Conservation (phyloP, 2,888 invertebrate genomes). For the Spialia ferax region DNA sequence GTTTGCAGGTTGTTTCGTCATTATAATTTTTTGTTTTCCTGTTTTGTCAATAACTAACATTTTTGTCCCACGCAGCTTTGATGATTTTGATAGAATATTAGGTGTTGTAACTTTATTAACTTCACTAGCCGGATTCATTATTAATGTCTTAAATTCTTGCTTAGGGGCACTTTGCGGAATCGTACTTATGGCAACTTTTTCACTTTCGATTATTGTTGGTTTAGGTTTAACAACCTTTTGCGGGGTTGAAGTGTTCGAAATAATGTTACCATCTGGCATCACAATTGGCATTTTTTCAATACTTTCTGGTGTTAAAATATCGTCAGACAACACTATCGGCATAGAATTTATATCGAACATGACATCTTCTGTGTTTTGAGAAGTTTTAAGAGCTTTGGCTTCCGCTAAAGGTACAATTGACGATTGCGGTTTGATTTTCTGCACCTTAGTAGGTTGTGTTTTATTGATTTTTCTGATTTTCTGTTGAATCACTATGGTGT, state of each 20-base stretch:
- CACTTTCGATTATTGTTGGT: slow-evolving; percentile 60
- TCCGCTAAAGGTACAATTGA: slow-evolving; percentile 62
- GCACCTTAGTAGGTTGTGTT: slow-evolving; percentile 63
- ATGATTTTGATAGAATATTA: slow-evolving; percentile 81
- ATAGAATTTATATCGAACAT: slow-evolving; percentile 91
- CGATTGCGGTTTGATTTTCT: slow-evolving; percentile 68
- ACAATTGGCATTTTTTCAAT: slow-evolving; percentile 90
- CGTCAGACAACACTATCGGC: slow-evolving; percentile 92
- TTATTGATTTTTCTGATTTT: slow-evolving; percentile 72
- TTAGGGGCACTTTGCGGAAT: slow-evolving; percentile 60
- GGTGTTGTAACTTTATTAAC: slow-evolving; percentile 73
- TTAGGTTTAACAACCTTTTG: slow-evolving; percentile 70
- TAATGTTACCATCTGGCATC: slow-evolving; percentile 77
- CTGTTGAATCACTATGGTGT: slow-evolving; percentile 74
- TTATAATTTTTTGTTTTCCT: slow-evolving; percentile 80
- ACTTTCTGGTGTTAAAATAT: slow-evolving; percentile 89
- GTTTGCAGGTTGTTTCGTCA: slow-evolving; percentile 62
- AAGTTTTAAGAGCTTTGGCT: slow-evolving; percentile 55
- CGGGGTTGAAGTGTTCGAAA: slow-evolving; percentile 63
- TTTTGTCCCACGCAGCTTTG: slow-evolving; percentile 77
- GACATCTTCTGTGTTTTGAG: slow-evolving; percentile 66
- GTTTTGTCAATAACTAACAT: slow-evolving; percentile 80
- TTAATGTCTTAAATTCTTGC: slow-evolving; percentile 71
- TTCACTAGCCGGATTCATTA: slow-evolving; percentile 71
- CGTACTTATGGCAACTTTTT: slow-evolving; percentile 57